phyloP scores from a whole-genome alignment of 1,140 invertebrate species.

The Piezodorus guildinii region DNA sequence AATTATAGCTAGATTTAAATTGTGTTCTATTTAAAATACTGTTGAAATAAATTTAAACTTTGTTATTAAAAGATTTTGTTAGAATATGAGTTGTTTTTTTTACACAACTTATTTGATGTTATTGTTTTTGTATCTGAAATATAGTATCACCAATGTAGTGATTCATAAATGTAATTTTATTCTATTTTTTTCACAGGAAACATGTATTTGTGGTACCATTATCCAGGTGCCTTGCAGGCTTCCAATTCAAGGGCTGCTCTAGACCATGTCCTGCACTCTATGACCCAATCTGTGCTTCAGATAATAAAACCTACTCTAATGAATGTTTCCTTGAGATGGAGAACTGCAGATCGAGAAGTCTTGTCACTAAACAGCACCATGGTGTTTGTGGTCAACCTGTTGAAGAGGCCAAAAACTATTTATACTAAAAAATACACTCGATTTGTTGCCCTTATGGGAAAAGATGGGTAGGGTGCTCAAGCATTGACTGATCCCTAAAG shows the following conservation, averaged over 20 bases:
- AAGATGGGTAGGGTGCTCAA: no score
- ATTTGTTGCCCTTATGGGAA: background rate
- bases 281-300: slow-evolving; percentile 80
- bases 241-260: slow-evolving; percentile 73
- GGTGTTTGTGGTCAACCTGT: slow-evolving; percentile 56
- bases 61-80: no score
- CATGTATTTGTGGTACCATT: slow-evolving; percentile 79
- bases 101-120: no score
- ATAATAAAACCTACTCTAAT: slow-evolving; percentile 82
- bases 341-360: slow-evolving; percentile 66
- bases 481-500: no score
- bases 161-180: no score
- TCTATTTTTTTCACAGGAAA: slow-evolving; percentile 42
- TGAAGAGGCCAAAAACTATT: slow-evolving; percentile 54
- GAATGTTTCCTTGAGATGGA: slow-evolving; percentile 84
- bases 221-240: slow-evolving; percentile 67
- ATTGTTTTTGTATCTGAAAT: no score
- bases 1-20: no score
- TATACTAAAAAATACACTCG: slow-evolving; percentile 39
- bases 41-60: no score
- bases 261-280: slow-evolving; percentile 73
- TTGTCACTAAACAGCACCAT: slow-evolving; percentile 49
- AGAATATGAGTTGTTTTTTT: no score
- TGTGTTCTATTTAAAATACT: no score
- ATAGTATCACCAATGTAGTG: no score